phyloP scores from a whole-genome alignment of 2,113 vertebrate species.

The Rousettus leschenaultii region DNA sequence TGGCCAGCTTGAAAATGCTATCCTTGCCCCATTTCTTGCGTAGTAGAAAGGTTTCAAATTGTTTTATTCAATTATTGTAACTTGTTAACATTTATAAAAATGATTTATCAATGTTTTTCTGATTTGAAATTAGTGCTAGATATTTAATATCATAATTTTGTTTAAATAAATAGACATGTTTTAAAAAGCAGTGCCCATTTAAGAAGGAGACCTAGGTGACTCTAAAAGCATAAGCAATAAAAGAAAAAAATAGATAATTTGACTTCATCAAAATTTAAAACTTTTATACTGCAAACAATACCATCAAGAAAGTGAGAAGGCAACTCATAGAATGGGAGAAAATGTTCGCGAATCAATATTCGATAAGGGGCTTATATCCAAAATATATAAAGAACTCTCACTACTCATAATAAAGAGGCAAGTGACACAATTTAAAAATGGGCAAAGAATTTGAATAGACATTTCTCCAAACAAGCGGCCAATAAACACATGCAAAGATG shows the following conservation, averaged over 20 bases:
- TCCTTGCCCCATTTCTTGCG: not conserved
- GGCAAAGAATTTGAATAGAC: not conserved
- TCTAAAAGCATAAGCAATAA: not conserved
- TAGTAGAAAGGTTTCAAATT: not conserved
- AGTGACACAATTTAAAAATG: not conserved
- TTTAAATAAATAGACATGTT: not conserved
- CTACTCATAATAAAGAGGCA: not conserved
- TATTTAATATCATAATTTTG: not conserved
- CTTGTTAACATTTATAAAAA: not conserved
- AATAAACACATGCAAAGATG: not conserved
- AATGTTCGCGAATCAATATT: not conserved
- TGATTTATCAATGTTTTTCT: not conserved
- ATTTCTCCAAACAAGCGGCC: not conserved
- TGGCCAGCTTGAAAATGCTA: not conserved
- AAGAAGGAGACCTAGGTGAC: not conserved
- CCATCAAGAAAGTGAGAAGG: not conserved
- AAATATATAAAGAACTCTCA: not conserved
- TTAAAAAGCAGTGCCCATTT: conserved; percentile 21
- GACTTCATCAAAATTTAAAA: not conserved
- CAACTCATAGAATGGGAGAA: not conserved
- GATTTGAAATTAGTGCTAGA: not conserved
- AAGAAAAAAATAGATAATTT: not conserved
- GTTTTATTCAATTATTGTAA: not conserved
- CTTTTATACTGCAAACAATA: not conserved
- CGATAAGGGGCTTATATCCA: not conserved